Base-by-base conservation (phyloP, 2,113 vertebrate genomes). In the Pteropus alecto region DNA sequence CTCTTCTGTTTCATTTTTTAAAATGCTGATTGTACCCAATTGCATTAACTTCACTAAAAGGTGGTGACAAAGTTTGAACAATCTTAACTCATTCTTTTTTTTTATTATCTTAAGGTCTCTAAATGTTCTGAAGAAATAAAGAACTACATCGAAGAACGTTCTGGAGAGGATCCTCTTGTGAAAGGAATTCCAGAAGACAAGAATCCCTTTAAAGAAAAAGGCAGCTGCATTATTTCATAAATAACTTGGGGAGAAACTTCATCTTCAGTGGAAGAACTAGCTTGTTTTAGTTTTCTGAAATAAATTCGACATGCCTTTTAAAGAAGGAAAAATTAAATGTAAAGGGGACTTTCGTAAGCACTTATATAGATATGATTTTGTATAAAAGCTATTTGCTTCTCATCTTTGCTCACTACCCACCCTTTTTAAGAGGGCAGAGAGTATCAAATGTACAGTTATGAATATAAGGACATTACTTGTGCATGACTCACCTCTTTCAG, bases 181-280 rank as follows among this genome's bases (percentile, higher is more conserved):
- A 99, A 99, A 98, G 99, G 99, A 68, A 99, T 99, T 95, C 98
- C 99, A 41, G 99, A 99, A 97, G 99, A 99, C 46, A 99, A 99
- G 98, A 99, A 99, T 97, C 99, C 99, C 54, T 99, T 99, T 98
- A 99, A 99, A 98, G 99, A 99, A 98, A 99, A 99, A 98, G 99
- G 99, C 93, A 99, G 99, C 97, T 99, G 99, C 95, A 97, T 99
- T 95, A 98, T 99, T 98, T 99, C 99, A 81, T 99, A 99, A 99
- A 41, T 46, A 74, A 91, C 95, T 91, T 63, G 38, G 51, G 54
- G 94, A 92, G 70, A 92, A 68, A 51, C 83, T 43, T 63, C 18
- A 54, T 38, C 97, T 38, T 90, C 28, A 41, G 97, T 98, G 87
- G 84, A 83, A 94, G 35, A 85, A 51, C 43, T 88, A 22, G 13